phyloP scores from a whole-genome alignment of 2,113 vertebrate species.

The Brachypteracias leptosomus region DNA sequence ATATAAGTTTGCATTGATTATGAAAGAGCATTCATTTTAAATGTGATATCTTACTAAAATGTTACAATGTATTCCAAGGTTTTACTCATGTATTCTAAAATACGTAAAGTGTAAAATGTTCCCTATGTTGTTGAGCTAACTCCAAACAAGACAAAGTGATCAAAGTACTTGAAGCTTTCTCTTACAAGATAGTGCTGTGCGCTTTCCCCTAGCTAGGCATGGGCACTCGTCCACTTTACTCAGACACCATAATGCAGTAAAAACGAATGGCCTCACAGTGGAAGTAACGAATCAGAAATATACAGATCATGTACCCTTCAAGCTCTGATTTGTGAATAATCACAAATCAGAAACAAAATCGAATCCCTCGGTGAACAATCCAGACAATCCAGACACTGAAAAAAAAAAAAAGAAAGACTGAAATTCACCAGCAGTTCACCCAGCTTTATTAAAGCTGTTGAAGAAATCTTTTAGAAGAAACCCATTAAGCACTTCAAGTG shows the following conservation, averaged over 20 bases:
- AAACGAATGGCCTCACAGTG: not conserved
- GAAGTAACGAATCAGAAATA: not conserved
- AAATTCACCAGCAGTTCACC: constrained; percentile 17
- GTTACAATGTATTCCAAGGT: not conserved
- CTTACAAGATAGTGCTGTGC: not conserved
- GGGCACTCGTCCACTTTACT: fast-evolving
- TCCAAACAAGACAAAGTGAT: not conserved
- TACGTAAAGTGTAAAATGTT: not conserved
- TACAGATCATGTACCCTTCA: fast-evolving
- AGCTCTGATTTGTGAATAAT: not conserved
- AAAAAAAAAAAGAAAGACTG: not conserved
- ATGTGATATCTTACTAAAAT: not conserved
- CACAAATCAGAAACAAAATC: constrained; percentile 3
- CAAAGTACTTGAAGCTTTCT: not conserved
- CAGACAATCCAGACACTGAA: not conserved
- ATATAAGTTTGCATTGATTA: not conserved
- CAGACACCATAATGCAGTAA: not conserved
- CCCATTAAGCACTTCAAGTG: constrained; percentile 62
- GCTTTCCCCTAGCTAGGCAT: not conserved
- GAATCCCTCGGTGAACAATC: not conserved
- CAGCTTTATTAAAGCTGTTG: constrained; percentile 46
- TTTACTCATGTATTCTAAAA: not conserved
- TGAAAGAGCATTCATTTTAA: not conserved
- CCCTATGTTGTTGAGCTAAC: not conserved
- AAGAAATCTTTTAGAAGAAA: constrained; percentile 55